phyloP scores from a whole-genome alignment of 1,140 invertebrate species.

The Drosophila pruinosa region DNA sequence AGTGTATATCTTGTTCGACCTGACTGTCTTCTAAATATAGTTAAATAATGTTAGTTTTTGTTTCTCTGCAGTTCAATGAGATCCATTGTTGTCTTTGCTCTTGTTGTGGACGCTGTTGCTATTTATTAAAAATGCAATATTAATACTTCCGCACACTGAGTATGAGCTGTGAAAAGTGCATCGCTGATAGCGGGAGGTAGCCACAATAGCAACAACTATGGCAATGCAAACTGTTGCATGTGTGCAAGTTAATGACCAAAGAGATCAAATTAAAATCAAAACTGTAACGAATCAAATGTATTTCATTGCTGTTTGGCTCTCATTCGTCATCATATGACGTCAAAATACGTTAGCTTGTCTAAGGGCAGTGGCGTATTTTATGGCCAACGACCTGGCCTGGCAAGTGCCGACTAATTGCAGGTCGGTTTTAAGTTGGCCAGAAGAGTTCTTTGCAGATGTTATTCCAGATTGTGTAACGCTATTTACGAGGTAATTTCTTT shows the following conservation, averaged over 20 bases:
- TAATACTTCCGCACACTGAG: slow-evolving; percentile 64
- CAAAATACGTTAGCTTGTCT: slow-evolving; percentile 15
- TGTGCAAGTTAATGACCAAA: slow-evolving; percentile 68
- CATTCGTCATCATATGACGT: slow-evolving; percentile 56
- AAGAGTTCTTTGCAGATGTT: slow-evolving; percentile 17
- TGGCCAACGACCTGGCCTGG: slow-evolving; percentile 61
- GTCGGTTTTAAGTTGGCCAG: not conserved
- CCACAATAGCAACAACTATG: slow-evolving; percentile 27
- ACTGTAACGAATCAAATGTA: slow-evolving; percentile 63
- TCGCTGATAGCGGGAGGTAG: slow-evolving; percentile 20
- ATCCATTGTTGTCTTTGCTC: slow-evolving; percentile 30
- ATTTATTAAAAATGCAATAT: slow-evolving; percentile 71
- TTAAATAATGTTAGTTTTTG: not conserved
- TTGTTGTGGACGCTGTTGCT: slow-evolving; percentile 16
- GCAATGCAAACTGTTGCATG: slow-evolving; percentile 58
- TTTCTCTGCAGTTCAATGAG: slow-evolving; percentile 20
- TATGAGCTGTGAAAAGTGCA: slow-evolving; percentile 32
- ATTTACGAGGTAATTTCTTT: slow-evolving; percentile 24
- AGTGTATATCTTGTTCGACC: not conserved
- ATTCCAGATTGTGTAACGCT: slow-evolving; percentile 19
- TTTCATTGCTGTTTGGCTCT: slow-evolving; percentile 50
- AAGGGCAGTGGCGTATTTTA: slow-evolving; percentile 11
- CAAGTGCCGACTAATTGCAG: slow-evolving; percentile 58
- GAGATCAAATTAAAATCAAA: slow-evolving; percentile 59
- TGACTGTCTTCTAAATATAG: not conserved